Conservation (phyloP, 1,140 invertebrate genomes). For the Coenobita brevimanus region DNA sequence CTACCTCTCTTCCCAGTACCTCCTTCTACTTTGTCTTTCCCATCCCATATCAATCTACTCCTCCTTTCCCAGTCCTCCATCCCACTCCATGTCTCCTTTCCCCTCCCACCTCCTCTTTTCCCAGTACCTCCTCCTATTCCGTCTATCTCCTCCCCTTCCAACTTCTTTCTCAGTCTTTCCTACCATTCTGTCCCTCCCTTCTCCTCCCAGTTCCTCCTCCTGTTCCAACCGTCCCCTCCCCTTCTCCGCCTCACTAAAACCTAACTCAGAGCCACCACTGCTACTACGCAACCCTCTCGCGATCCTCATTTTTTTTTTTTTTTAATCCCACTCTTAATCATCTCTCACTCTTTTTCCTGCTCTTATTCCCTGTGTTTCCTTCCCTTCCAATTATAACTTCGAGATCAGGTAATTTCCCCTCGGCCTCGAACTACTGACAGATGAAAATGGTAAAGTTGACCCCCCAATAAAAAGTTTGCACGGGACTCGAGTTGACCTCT, state of each 20-base stretch:
- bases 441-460: no score
- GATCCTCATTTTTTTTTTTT: no score
- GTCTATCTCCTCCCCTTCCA: background rate
- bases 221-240: background rate
- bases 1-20: background rate
- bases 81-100: background rate
- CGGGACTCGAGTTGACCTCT: no score
- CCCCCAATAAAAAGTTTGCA: no score
- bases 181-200: background rate
- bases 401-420: slow-evolving; percentile 2
- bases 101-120: background rate
- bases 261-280: no score
- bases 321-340: background rate
- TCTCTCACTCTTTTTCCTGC: background rate
- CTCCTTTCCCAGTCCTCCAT: background rate
- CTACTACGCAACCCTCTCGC: no score
- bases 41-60: background rate
- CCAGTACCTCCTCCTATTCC: background rate
- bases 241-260: slow-evolving; percentile 12
- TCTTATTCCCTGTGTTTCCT: background rate
- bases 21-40: background rate
- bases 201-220: background rate
- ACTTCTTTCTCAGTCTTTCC: background rate
- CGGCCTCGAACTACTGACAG: no score
- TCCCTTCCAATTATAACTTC: slow-evolving; percentile 6